Percentiles rank a stretch among this genome's conserved stretches.
These are phyloP conservation scores for Erebia ligea DNA, from an alignment of 2,888 invertebrate species.

Conservation along the genomic window DNA sequence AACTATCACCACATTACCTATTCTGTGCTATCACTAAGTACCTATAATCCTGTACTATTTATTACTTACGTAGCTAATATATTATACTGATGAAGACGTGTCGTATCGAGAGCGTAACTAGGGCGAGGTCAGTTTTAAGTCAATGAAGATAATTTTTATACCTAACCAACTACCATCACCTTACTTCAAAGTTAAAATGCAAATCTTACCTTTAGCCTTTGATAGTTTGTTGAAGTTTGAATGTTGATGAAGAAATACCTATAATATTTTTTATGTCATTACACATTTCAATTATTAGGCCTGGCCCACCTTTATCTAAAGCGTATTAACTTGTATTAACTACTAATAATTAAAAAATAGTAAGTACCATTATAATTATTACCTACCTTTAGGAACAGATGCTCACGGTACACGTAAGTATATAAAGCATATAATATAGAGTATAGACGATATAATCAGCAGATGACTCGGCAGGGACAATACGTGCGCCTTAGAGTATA, in stretches of 20 bases:
- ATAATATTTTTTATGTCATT: background rate
- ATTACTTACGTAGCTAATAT: too few relatives aligned
- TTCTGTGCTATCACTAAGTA: too few relatives aligned
- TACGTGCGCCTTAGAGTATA: slow-evolving; percentile 51
- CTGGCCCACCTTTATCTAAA: background rate
- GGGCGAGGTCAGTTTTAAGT: too few relatives aligned
- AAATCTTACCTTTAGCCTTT: background rate
- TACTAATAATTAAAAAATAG: slow-evolving; percentile 15
- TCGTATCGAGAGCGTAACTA: too few relatives aligned
- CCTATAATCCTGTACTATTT: too few relatives aligned
- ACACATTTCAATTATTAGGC: background rate
- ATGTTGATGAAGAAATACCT: too few relatives aligned
- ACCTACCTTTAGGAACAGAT: slow-evolving; percentile 7
- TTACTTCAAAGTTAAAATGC: too few relatives aligned
- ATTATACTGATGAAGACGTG: too few relatives aligned
- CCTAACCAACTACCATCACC: too few relatives aligned
- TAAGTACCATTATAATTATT: background rate
- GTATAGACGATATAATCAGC: slow-evolving; percentile 44
- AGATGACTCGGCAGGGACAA: slow-evolving; percentile 64
- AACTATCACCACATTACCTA: too few relatives aligned
- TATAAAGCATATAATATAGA: slow-evolving; percentile 24
- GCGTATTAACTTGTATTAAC: background rate
- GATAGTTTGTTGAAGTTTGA: too few relatives aligned
- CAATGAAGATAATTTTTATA: too few relatives aligned
- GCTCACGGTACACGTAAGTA: slow-evolving; percentile 4